Evolutionary conservation across 2,888 invertebrate genomes (phyloP), one percentile per base, ranked within the genome.

Genomic region (Koerneria pararmatus): DNA sequence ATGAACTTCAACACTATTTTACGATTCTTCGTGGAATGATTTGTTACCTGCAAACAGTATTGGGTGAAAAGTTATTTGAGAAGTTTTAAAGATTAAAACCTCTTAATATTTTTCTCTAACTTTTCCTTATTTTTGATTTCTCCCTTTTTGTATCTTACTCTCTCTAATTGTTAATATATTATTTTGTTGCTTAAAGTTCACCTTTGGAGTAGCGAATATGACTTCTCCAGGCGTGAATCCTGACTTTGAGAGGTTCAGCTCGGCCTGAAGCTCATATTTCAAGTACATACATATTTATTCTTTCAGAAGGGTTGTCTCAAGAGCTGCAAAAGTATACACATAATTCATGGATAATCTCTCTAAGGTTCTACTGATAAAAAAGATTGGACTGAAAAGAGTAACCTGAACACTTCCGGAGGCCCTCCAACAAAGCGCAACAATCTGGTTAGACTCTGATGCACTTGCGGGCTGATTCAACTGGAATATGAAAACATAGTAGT

Each of bases 141-240:
- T n/a, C n/a, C n/a, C n/a, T n/a, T n/a, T n/a, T n/a, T n/a, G n/a
- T 27, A 3, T 54, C 24, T 4, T 3, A 6, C 24, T 54, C 4
- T 31, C 6, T 29, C 31, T 5, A 3, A 15, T 54, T 54, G 24
- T 54, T n/a, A 60, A 15, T 29, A 59, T 68, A 19, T 49, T 48
- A n/a, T 11, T 22, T 31, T 49, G 51, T 29, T 68, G 46, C 24
- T 65, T 59, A 2, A 8, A 3, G 24, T 57, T 24, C 31, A 56
- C 64, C 56, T 64, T 64, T 19, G 54, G 75, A 19, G 66, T 69
- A 5, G 78, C 64, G 6, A 59, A 34, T 22, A 78, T 64, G 6
- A 53, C 46, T 57, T 78, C 78, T 19, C 82, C 82, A 11, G 82
- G 80, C 22, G 80, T 81, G 67, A 75, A 83, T 29, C 82, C 82